These are phyloP conservation scores for Catharus bicknelli DNA, from an alignment of 2,113 vertebrate species.

Conservation along the genomic window DNA sequence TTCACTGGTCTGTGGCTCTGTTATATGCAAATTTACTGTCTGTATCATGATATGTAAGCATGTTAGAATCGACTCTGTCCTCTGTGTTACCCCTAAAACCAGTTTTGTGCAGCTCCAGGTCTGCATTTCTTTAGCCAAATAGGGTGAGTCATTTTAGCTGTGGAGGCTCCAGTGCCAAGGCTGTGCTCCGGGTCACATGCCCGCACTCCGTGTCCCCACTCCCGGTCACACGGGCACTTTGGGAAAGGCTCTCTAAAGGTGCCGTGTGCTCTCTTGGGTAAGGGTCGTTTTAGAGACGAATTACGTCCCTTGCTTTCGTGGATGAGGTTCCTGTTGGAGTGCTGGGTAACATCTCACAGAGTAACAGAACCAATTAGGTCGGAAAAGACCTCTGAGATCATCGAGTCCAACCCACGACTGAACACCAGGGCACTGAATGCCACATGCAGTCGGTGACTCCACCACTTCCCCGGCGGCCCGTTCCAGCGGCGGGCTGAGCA, in stretches of 20 bases:
- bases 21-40: background rate
- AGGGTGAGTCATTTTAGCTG: background rate
- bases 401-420: background rate
- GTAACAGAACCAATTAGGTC: background rate
- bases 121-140: background rate
- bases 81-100: background rate
- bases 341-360: background rate
- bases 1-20: background rate
- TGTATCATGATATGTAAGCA: accelerated
- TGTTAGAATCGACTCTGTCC: background rate
- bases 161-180: background rate
- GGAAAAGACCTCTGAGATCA: background rate
- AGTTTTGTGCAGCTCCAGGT: background rate
- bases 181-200: accelerated
- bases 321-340: background rate
- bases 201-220: accelerated
- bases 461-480: background rate
- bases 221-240: background rate
- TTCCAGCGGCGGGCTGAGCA: accelerated
- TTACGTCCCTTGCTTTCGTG: background rate
- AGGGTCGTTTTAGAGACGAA: background rate
- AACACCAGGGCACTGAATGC: background rate
- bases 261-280: accelerated
- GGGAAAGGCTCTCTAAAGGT: background rate
- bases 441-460: background rate